These are phyloP conservation scores for Cinclus mexicanus DNA, from an alignment of 2,113 vertebrate species.

Conservation along the genomic window DNA sequence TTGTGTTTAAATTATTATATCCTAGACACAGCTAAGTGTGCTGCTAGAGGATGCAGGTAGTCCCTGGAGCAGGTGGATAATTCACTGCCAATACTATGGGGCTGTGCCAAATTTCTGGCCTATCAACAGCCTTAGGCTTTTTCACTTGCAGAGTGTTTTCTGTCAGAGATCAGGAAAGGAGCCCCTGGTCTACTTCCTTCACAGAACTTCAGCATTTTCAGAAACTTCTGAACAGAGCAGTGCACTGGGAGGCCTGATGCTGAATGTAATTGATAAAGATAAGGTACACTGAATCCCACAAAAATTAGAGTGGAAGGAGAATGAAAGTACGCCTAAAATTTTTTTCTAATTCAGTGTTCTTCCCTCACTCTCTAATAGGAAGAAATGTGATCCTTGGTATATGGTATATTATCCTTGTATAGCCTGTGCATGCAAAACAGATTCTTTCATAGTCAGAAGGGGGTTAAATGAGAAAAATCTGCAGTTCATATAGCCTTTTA, in stretches of 20 bases:
- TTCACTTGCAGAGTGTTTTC: background rate
- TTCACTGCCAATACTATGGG: background rate
- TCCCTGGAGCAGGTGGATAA: background rate
- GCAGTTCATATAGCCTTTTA: background rate
- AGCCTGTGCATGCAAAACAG: background rate
- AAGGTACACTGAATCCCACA: background rate
- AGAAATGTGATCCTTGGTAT: background rate
- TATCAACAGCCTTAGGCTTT: background rate
- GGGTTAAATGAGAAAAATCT: background rate
- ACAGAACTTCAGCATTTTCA: background rate
- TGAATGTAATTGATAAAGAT: background rate
- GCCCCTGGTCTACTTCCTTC: background rate
- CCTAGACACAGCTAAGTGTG: background rate
- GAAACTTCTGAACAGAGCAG: background rate
- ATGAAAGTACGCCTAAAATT: background rate
- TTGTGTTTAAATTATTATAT: background rate
- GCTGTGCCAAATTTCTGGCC: background rate
- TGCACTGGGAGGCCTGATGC: background rate
- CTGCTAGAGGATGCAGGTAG: background rate
- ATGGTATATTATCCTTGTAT: background rate
- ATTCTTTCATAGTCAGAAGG: background rate
- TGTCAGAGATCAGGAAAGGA: background rate
- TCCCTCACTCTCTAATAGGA: background rate
- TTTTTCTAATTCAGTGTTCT: background rate
- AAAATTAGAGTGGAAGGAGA: background rate